A percentile compares a stretch with the other conserved stretches of the same genome.
These are phyloP conservation scores for Oopsacas minuta DNA, from an alignment of 37 sponge, comb jelly and placozoan species.

Conservation along the genomic window DNA sequence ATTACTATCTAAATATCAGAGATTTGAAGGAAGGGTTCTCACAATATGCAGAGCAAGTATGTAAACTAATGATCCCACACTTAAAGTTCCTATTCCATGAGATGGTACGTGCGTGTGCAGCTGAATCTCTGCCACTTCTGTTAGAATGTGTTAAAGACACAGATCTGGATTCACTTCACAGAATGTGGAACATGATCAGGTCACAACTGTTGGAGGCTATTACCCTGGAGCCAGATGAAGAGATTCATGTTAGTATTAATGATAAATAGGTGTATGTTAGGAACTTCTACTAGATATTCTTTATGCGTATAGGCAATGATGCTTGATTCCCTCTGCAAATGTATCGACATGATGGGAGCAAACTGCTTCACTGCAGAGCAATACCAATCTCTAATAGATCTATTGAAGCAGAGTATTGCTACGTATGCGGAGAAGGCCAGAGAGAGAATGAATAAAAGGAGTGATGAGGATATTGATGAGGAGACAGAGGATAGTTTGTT, in stretches of 20 bases:
- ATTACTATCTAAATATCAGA: no score
- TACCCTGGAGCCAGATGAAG: constrained; percentile 70
- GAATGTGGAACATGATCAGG: constrained; percentile 67
- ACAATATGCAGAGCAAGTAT: constrained; percentile 75
- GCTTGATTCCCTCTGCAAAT: constrained; percentile 73
- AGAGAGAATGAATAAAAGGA: constrained; percentile 50
- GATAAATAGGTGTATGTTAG: not conserved
- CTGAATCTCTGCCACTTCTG: constrained; percentile 83
- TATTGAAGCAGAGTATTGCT: constrained; percentile 53
- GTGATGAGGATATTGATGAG: constrained; percentile 96
- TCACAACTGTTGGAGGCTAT: constrained; percentile 74
- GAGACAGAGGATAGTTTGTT: constrained; percentile 84
- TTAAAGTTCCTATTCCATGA: constrained; percentile 92
- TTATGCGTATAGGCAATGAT: constrained; percentile 42
- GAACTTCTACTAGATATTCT: no score
- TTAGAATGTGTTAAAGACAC: constrained; percentile 65
- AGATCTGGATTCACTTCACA: constrained; percentile 41
- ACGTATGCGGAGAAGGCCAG: constrained; percentile 53
- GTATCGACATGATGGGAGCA: constrained; percentile 67
- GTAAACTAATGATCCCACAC: constrained; percentile 83
- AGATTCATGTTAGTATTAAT: constrained; percentile 23
- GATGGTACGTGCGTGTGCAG: constrained; percentile 82
- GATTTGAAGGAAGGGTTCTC: constrained; percentile 91
- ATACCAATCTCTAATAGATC: constrained; percentile 49
- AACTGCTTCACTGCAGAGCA: constrained; percentile 81